These are phyloP conservation scores for Magallana nippona DNA, from an alignment of 2,888 invertebrate genomes.

Conservation along the genomic window DNA sequence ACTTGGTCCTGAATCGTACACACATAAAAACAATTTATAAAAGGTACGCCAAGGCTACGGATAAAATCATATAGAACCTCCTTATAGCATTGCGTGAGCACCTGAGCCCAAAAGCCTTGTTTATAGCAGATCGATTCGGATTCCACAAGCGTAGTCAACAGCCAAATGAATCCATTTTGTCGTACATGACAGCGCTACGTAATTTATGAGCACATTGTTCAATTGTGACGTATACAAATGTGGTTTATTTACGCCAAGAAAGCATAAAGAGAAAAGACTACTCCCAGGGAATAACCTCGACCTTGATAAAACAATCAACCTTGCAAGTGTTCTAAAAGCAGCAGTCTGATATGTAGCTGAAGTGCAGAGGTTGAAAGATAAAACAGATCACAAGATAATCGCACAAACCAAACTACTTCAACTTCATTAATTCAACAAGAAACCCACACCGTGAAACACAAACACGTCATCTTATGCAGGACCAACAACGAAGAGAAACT, in stretches of 20 bases:
- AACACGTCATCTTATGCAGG: no score
- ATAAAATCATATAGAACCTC: neutral
- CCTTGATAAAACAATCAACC: constrained; percentile 47
- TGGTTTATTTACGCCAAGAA: constrained; percentile 52
- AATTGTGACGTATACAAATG: constrained; percentile 52
- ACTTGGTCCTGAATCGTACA: no score
- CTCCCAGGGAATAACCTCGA: constrained; percentile 50
- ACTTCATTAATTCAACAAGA: no score
- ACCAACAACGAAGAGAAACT: no score
- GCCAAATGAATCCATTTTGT: constrained; percentile 46
- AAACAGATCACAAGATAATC: no score
- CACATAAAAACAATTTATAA: no score
- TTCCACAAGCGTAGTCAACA: constrained; percentile 55
- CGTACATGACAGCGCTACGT: constrained; percentile 50
- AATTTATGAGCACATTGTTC: constrained; percentile 53
- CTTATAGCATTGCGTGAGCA: constrained; percentile 47
- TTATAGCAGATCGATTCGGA: constrained; percentile 53
- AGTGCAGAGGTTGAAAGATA: constrained; percentile 3
- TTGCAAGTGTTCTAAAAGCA: constrained; percentile 50
- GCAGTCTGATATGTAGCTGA: constrained; percentile 50
- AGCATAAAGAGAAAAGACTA: constrained; percentile 49
- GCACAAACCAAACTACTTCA: no score
- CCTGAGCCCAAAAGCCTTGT: constrained; percentile 52
- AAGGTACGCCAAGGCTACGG: no score
- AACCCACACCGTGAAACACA: no score